Evolutionary conservation across 2,888 invertebrate species (phyloP).

Genomic region (Eupithecia inturbata): DNA sequence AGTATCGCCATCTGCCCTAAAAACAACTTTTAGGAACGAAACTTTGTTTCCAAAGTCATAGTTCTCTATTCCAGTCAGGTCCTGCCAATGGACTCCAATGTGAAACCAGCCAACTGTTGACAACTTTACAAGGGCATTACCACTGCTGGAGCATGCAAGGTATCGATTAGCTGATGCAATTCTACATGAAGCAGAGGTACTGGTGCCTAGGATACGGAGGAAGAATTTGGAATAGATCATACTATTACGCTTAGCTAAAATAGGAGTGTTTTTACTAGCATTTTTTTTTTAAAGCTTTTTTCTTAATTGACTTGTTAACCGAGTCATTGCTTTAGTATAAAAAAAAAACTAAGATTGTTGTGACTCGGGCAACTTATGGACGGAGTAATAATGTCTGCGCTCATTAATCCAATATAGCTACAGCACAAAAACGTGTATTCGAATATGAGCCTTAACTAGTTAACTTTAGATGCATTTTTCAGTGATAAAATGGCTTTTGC

Average conservation of each 20-base stretch:
- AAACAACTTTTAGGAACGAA: not conserved
- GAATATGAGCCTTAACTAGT: no score
- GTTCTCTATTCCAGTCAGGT: slow-evolving; percentile 13
- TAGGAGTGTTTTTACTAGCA: no score
- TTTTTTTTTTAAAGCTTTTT: not conserved
- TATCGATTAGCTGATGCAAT: slow-evolving; percentile 46
- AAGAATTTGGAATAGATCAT: not conserved
- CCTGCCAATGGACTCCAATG: slow-evolving; percentile 20
- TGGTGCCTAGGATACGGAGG: not conserved
- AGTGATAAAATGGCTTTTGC: no score
- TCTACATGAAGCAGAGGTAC: slow-evolving; percentile 17
- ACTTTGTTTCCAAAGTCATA: slow-evolving; percentile 6
- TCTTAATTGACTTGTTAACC: no score
- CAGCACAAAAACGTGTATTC: no score
- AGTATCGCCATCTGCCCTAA: not conserved
- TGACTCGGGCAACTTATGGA: no score
- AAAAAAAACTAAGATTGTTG: no score
- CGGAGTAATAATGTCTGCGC: no score
- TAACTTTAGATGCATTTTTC: no score
- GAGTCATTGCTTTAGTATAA: no score
- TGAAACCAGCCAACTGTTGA: slow-evolving; percentile 23
- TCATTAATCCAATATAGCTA: no score
- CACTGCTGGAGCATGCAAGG: slow-evolving; percentile 43
- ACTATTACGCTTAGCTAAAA: not conserved
- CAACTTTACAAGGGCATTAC: slow-evolving; percentile 33